Evolutionary conservation across 2,797 vertebrate genomes (phyloP).

Genomic region (Mormyrops attenuatus): DNA sequence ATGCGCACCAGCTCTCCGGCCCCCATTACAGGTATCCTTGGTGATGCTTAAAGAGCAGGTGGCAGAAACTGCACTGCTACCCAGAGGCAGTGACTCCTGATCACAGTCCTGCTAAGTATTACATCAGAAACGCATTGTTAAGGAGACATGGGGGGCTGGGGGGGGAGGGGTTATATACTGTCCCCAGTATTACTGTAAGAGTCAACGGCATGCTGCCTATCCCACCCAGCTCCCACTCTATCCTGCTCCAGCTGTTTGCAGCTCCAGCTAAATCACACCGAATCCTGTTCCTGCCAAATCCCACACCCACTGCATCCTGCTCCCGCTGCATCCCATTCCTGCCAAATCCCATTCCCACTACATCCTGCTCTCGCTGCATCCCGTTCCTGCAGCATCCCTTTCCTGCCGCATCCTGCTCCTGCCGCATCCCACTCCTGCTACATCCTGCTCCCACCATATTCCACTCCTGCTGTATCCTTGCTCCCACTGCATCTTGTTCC

Average conservation of each 20-base stretch:
- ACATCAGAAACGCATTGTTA: constrained; percentile 44
- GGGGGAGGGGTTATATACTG: constrained; percentile 38
- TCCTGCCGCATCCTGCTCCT: not conserved
- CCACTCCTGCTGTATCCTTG: not conserved
- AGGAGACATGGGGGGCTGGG: constrained; percentile 12
- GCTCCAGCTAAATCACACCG: not conserved
- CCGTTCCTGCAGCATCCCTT: constrained; percentile 14
- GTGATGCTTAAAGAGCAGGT: constrained; percentile 32
- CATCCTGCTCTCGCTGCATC: constrained; percentile 30
- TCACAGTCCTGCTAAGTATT: constrained; percentile 43
- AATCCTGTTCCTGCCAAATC: not conserved
- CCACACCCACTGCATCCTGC: too few relatives aligned
- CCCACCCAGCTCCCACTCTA: not conserved
- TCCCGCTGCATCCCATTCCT: constrained; percentile 27
- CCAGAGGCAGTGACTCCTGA: constrained; percentile 29
- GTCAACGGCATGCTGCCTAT: not conserved
- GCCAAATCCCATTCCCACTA: constrained; percentile 41
- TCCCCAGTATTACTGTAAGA: constrained; percentile 23
- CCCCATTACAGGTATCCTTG: constrained; percentile 24
- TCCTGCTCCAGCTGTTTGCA: too few relatives aligned
- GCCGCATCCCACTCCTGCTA: constrained; percentile 36
- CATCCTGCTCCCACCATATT: not conserved
- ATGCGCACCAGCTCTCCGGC: constrained; percentile 13
- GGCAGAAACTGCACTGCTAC: constrained; percentile 52
- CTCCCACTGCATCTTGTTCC: not conserved